Evolutionary conservation across 1,140 invertebrate genomes (phyloP), one percentile per base, ranked within the genome.

Genomic region (Euborellia annulipes): DNA sequence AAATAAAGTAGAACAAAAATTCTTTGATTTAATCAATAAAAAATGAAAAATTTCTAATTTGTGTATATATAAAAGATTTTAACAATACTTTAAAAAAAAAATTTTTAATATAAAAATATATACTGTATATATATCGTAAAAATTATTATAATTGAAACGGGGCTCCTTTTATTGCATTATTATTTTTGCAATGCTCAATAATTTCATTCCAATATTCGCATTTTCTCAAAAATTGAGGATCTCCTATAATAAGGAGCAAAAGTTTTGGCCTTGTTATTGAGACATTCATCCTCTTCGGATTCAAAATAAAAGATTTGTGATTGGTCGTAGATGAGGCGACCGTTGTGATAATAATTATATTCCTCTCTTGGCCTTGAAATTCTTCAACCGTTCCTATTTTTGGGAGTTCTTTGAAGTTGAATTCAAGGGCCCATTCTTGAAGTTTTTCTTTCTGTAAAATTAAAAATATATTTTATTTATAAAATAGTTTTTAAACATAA

Each of bases 301-400:
- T 77, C 27, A 68, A 68, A 7, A 89, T 70, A 62, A 92, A 93
- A 14, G 64, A 55, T 2, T 55, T 54, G 1, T 61, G 14, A 9
- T 74, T 46, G 11, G 67, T 63, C 9, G 64, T 59, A 0, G 80
- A 78, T 47, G 51, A 56, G 43, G 88, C 72, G 1, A 95, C 91
- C 0, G 85, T 82, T 2, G 86, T 88, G 36, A 97, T 67, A 1
- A 96, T 75, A 30, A 96, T 86, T 2, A 88, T 72, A 38, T 79
- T 75, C 43, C 79, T 70, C 63, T 96, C 91, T 66, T 92, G 80
- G 4, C 91, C 92, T 65, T 97, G 93, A 61, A 96, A 96, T 60
- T 96, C 91, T 70, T 97, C 92, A 1, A 94, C 88, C 6, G 85
- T 86, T 0, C 89, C 91, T 32, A 95, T 72, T 73, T 93, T 89